Base-by-base conservation (phyloP, 2,797 vertebrate species). In the Spea hammondii region DNA sequence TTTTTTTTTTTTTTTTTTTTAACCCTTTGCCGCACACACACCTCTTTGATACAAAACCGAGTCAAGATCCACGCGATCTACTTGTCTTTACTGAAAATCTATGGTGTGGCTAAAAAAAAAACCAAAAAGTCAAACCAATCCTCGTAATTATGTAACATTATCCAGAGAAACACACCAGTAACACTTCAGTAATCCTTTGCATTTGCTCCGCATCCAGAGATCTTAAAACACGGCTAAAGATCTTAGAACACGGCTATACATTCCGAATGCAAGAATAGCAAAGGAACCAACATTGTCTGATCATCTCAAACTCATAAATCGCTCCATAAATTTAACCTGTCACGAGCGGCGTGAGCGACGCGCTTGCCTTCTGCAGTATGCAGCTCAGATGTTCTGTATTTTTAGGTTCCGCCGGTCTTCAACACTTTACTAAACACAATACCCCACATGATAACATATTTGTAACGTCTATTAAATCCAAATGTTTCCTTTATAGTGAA, bases 311-410 rank as follows among this genome's bases (percentile, higher is more conserved):
- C 75, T 72, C 67, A 45, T n/a, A 49, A 5, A 72, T 57, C 8
- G 45, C 14, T 55, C 70, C 55, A 68, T 81, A 72, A 72, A 81
- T 81, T 32, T n/a, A 72, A 17, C 13, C 5, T 51, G 48, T 51
- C 59, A 8, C 17, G 57, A 11, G 72, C 54, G 3, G 10, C 17
- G 5, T 10, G 17, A 76, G 3, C 69, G 65, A 68, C n/a, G 10
- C 46, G 17, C 48, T 60, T 60, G 70, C 54, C 53, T 55, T 60
- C 55, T 14, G 8, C 48, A 48, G 44, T 62, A 70, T 44, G 32
- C 68, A 17, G 71, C 47, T 46, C 60, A n/a, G 32, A 32, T 32
- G 32, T 32, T 32, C 32, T 14, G 65, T 73, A 73, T 73, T 67
- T 65, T 71, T 72, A 57, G 59, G 17, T 55, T 46, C 54, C 57